Evolutionary conservation across 2,888 invertebrate genomes (phyloP).

Genomic region (Drosophila atripex): DNA sequence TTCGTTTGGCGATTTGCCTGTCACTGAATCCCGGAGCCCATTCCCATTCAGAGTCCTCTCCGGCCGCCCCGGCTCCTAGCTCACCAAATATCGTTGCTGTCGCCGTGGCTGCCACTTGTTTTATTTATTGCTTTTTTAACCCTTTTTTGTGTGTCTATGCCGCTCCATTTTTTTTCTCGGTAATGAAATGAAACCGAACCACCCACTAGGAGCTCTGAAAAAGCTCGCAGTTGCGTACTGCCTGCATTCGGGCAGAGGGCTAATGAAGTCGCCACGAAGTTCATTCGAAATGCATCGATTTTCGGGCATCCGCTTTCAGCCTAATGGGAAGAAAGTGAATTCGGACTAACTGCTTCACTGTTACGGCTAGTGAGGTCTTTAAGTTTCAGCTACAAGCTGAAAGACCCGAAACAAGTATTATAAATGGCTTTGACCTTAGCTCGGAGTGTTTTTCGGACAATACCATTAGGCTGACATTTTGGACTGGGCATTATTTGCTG

Average conservation of each 20-base stretch:
- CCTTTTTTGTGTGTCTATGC: conserved; percentile 72
- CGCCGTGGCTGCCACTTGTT: conserved; percentile 79
- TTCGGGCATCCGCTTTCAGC: conserved; percentile 49
- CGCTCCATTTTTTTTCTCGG: conserved; percentile 51
- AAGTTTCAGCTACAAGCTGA: not conserved
- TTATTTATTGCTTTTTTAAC: conserved; percentile 84
- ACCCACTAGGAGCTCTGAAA: conserved; percentile 17
- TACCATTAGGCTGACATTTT: conserved; percentile 30
- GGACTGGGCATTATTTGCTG: conserved; percentile 14
- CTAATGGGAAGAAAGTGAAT: conserved; percentile 54
- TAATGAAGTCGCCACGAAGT: conserved; percentile 69
- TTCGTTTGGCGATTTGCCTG: conserved; percentile 80
- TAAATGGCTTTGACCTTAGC: not conserved
- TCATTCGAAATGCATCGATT: conserved; percentile 74
- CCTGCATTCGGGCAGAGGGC: conserved; percentile 52
- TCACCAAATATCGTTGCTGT: conserved; percentile 81
- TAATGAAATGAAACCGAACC: conserved; percentile 49
- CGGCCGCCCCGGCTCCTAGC: conserved; percentile 32
- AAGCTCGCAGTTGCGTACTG: conserved; percentile 64
- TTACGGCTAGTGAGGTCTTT: not conserved
- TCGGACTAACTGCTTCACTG: no score
- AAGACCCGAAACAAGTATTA: not conserved
- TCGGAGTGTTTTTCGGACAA: not conserved
- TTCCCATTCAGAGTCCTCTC: not conserved
- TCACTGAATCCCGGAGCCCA: conserved; percentile 58